These are phyloP conservation scores for Leiothrix lutea DNA, from an alignment of 2,113 vertebrate genomes.

Conservation along the genomic window DNA sequence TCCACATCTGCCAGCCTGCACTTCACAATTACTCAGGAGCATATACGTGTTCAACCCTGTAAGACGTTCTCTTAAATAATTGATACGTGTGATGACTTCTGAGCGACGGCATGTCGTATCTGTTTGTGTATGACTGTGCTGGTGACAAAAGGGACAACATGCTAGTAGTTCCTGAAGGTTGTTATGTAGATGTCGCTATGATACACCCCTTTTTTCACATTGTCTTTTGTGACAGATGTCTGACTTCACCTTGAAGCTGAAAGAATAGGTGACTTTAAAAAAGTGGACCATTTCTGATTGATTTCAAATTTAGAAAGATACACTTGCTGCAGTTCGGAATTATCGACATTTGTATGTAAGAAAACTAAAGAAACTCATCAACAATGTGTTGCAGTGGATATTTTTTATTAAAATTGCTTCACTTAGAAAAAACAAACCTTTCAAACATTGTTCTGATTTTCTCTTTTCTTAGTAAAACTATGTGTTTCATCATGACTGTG, in stretches of 20 bases:
- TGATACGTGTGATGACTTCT: not conserved
- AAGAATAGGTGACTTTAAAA: not conserved
- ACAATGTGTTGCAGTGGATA: not conserved
- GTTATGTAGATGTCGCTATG: not conserved
- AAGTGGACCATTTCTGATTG: not conserved
- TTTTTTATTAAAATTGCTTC: not conserved
- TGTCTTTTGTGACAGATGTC: not conserved
- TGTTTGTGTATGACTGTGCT: not conserved
- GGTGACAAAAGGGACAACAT: not conserved
- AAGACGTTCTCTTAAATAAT: not conserved
- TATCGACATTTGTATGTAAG: not conserved
- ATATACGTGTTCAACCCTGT: not conserved
- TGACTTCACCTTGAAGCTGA: not conserved
- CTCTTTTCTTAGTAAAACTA: not conserved
- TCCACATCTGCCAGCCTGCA: not conserved
- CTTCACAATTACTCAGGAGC: not conserved
- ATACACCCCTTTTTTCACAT: not conserved
- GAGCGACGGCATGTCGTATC: not conserved
- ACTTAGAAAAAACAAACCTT: not conserved
- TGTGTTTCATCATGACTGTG: not conserved
- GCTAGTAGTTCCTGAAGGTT: not conserved
- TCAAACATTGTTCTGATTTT: not conserved
- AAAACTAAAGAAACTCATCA: not conserved
- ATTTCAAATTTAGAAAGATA: not conserved
- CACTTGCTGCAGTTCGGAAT: not conserved